A percentile compares a stretch with the other conserved stretches of the same genome.
phyloP scores from a whole-genome alignment of 1,140 invertebrate species.

The Caenorhabditis tropicalis region DNA sequence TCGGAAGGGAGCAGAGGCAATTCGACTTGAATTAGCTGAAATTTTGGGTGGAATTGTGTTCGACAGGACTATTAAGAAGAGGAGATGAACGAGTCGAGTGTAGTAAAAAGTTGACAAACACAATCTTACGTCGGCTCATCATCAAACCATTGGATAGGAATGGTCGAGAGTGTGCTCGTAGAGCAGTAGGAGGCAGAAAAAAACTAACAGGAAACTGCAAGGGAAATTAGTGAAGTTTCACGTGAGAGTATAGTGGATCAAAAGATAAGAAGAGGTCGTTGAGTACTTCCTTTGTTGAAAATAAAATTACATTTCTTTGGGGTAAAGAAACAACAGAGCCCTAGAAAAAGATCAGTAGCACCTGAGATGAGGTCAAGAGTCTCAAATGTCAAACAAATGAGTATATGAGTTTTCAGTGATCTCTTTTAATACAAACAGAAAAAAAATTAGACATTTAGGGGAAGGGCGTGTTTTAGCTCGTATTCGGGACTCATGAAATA shows the following conservation, averaged over 20 bases:
- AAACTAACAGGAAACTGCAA: constrained; percentile 13
- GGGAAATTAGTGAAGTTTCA: constrained; percentile 9
- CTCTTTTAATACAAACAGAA: neutral
- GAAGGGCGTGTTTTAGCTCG: constrained; percentile 4
- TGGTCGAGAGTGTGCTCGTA: constrained; percentile 32
- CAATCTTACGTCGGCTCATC: constrained; percentile 15
- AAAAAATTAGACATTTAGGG: constrained; percentile 24
- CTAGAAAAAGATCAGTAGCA: neutral
- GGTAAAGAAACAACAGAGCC: too few relatives aligned
- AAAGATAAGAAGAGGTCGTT: neutral
- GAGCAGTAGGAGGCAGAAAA: neutral
- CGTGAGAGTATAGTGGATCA: neutral
- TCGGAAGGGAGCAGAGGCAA: neutral
- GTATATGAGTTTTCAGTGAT: neutral
- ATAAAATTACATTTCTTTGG: too few relatives aligned
- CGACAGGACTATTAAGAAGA: neutral
- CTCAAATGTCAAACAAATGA: constrained; percentile 27
- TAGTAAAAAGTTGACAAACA: constrained; percentile 24
- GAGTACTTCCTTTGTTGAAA: neutral
- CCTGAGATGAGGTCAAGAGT: neutral
- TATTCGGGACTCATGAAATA: neutral
- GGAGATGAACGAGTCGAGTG: neutral
- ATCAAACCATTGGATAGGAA: neutral
- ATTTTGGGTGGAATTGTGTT: neutral
- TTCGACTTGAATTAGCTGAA: neutral